Base-by-base conservation (phyloP, 2,113 vertebrate species). In the Chroicocephalus ridibundus region DNA sequence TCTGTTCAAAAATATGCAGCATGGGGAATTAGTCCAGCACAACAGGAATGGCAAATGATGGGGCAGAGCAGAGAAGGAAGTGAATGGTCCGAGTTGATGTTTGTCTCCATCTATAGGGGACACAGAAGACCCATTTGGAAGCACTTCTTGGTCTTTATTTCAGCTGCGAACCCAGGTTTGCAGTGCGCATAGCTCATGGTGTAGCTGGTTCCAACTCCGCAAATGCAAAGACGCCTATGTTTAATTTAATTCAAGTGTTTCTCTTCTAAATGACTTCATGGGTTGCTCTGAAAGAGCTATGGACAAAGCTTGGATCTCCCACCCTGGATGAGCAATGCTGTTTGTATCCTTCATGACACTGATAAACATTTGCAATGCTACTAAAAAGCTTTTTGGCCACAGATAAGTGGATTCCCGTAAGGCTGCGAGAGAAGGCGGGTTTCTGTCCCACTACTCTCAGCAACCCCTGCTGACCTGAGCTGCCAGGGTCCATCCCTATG, bases 91-190 rank as follows among this genome's bases (percentile, higher is more conserved):
- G 1, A 27, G 64, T 0, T 93, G 51, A 91, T 82, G 55, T 90
- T 86, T 96, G 75, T 87, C 92, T 95, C 76, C 79, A 83, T 42
- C 80, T 91, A 4, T 71, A 94, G 84, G 66, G 52, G 66, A 54
- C 18, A 11, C 54, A 61, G 40, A 76, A 38, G n/a, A 40, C 38
- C 27, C 13, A 1, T 84, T 65, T 68, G 21, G 38, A 55, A 65
- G 64, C 9, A 10, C 24, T 44, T 31, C n/a, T 52, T 18, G 32
- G 31, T 47, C 54, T 36, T 36, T 36, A 4, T 10, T 69, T 64
- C n/a, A 82, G 49, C 49, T 51, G 62, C 62, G 42, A 47, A 13
- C 3, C 4, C 2, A 40, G 44, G 47, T 87, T 72, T 78, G 61
- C 42, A 52, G 40, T 1, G 20, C 6, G 3, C 13, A 36, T n/a